Base-by-base conservation (phyloP, 2,113 vertebrate genomes). In the Microcebus jonahi region DNA sequence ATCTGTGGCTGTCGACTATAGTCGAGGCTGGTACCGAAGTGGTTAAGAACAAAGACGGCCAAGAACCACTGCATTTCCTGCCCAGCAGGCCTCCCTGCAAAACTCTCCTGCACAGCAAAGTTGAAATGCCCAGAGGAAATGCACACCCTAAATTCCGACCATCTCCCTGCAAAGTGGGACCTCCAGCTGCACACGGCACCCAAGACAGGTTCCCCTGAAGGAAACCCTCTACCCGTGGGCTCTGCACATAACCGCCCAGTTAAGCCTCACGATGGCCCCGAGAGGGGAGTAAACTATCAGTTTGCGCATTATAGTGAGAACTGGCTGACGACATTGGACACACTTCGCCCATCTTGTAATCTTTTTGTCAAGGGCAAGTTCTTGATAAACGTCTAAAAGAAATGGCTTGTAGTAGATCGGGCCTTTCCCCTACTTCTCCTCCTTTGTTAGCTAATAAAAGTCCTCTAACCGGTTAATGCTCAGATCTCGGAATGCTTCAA, bases 121-220 rank as follows among this genome's bases (percentile, higher is more conserved):
- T 2, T 1, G 0, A 36, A 55, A 55, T 3, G 5, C 23, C 14
- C 20, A 13, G 0, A 36, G 87, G 48, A 85, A 39, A 31, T 0
- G 7, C 55, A 39, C 13, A 17, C 27, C 13, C 13, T 13, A 31
- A 42, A 13, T 50, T 57, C 39, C 14, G 9, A 34, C 1, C 57
- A 3, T 29, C 48, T 21, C 53, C 80, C 4, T 7, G 48, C 36
- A 0, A 2, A 21, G 1, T 5, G n/a, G 34, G 55, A 29, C 15
- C 11, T 25, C 23, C 2, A 1, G 29, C 4, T 6, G 68, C 50
- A 4, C 7, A 7, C 2, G 1, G 36, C 0, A 0, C 70, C 39
- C 10, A n/a, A 36, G 31, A 13, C 21, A 7, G 36, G 17, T 1
- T 8, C 21, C 8, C 0, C 10, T n/a, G 55, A 9, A 3, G 0